Base-by-base conservation (phyloP, 2,888 invertebrate species). In the Thelaira solivaga region DNA sequence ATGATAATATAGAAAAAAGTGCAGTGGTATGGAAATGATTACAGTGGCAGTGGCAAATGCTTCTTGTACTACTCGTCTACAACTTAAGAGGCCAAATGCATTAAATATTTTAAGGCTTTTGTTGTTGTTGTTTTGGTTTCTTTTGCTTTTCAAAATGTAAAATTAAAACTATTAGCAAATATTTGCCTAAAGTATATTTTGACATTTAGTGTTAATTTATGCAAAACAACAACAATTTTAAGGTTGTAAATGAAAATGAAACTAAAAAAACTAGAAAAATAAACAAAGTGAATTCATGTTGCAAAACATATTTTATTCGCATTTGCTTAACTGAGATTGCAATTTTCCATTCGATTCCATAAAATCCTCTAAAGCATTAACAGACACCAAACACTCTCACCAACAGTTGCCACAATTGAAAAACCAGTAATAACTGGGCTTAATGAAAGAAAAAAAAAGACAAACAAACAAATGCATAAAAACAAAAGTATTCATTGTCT, bases 191-290 rank as follows among this genome's bases (percentile, higher is more conserved):
- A 78, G 78, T 78, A 74, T 74, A 71, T 78, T 78, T 78, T 78
- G 78, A 74, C 78, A 78, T 78, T 78, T 78, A 78, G 78, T 78
- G 78, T 78, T 78, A 78, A 78, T 78, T 78, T 78, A 78, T 78
- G 78, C 74, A 78, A 74, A 78, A 69, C 29, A 45, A 24, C 45
- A 41, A 13, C 45, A 20, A 34, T 18, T 43, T 13, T 18, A 5
- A 45, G 34, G 22, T 34, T 59, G 57, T 49, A 2, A 51, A 22
- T 75, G 53, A 62, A 75, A 75, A 45, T 31, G 61, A 67, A 74
- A 74, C 67, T 31, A 22, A 43, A 45, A 51, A 71, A 45, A 26
- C 29, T 24, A 0, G 26, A 67, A 45, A 55, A 10, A 2, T 29
- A 20, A 51, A 29, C 49, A 18, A 45, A 43, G 10, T 13, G 4